Evolutionary conservation across 2,797 vertebrate species (phyloP).

Genomic region (Gymnocypris eckloni): DNA sequence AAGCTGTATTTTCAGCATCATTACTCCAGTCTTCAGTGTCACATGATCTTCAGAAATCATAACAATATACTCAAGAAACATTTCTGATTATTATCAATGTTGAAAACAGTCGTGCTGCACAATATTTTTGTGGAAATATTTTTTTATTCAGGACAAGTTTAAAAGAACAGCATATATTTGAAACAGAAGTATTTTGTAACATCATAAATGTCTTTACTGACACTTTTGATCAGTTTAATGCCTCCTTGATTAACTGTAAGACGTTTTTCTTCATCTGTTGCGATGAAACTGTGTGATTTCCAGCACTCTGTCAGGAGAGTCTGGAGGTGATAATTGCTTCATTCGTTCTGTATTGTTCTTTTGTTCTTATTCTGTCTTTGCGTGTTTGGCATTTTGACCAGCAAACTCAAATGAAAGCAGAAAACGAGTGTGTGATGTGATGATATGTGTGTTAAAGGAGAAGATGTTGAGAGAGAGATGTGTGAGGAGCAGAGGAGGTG

Average conservation of each 20-base stretch:
- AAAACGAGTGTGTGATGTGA: not conserved
- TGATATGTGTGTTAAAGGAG: not conserved
- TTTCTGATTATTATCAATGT: no score
- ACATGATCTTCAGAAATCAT: no score
- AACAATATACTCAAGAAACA: no score
- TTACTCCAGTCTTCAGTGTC: no score
- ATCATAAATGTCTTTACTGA: not conserved
- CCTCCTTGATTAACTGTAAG: not conserved
- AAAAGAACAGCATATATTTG: no score
- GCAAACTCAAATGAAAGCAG: not conserved
- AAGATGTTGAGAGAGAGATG: not conserved
- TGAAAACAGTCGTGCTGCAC: no score
- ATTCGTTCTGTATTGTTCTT: not conserved
- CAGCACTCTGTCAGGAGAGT: slow-evolving; percentile 28
- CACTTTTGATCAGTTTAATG: not conserved
- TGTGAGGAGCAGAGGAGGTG: slow-evolving; percentile 12
- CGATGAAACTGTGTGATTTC: not conserved
- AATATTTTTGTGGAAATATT: no score
- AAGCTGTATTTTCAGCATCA: no score
- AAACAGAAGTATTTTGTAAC: not conserved
- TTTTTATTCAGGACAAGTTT: no score
- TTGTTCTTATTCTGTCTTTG: not conserved
- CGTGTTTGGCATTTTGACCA: not conserved
- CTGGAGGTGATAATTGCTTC: slow-evolving; percentile 37
- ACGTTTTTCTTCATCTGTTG: not conserved